phyloP scores from a whole-genome alignment of 2,888 invertebrate species.

The Deilephila elpenor region DNA sequence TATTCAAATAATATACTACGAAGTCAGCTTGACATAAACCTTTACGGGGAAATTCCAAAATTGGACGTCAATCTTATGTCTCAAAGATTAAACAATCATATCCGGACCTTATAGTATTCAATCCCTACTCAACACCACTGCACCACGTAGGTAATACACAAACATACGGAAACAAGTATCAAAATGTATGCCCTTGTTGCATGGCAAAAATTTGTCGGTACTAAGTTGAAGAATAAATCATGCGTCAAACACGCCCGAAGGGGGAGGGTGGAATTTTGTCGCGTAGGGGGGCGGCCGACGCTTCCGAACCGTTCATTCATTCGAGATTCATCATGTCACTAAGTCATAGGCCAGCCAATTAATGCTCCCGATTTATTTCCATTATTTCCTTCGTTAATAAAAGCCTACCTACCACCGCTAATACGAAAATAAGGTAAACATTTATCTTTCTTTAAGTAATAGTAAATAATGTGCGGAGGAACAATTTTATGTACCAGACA shows the following conservation, averaged over 20 bases:
- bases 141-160: background rate
- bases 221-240: conserved; percentile 65
- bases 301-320: conserved; percentile 61
- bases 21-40: too few relatives aligned
- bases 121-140: background rate
- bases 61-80: too few relatives aligned
- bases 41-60: too few relatives aligned
- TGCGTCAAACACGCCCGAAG: conserved; percentile 69
- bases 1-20: too few relatives aligned
- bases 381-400: conserved; percentile 48
- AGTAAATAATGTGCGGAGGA: conserved; percentile 27
- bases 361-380: conserved; percentile 61
- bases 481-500: background rate
- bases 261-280: conserved; percentile 66
- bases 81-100: too few relatives aligned
- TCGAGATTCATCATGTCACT: conserved; percentile 63
- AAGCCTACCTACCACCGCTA: conserved; percentile 28
- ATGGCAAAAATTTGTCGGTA: conserved; percentile 45
- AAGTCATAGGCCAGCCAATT: conserved; percentile 63
- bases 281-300: conserved; percentile 43
- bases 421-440: conserved; percentile 30
- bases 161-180: background rate
- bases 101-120: too few relatives aligned
- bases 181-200: conserved; percentile 55
- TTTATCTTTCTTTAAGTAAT: conserved; percentile 30